Evolutionary conservation across 2,888 invertebrate genomes (phyloP), one percentile per base, ranked within the genome.

Genomic region (Eulithis testata): DNA sequence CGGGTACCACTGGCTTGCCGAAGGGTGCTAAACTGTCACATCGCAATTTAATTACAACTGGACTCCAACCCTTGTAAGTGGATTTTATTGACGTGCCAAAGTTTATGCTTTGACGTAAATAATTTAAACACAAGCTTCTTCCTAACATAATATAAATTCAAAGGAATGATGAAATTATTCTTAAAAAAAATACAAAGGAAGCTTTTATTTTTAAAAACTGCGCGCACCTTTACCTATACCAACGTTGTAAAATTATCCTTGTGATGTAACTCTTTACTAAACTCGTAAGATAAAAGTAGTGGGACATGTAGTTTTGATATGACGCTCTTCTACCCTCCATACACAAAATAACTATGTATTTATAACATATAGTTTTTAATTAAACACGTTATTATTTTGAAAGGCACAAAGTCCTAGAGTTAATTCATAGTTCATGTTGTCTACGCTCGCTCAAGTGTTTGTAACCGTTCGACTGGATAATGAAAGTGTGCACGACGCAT

Each of bases 1-100:
- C 88, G 31, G 90, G 89, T 60, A 90, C 90, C 51, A 89, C 88
- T 8, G 88, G 90, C 7, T 73, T 80, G 47, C 84, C 89, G 11
- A 87, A 88, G 79, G 89, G 88, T 68, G 87, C 79, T 31, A 86
- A 82, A 70, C 69, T 88, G 71, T 84, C 83, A 63, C 86, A 89
- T 75, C 76, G 77, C n/a, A 86, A 85, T 79, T 78, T 89, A 70
- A 85, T 88, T 54, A 77, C 78, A 31, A 12, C 75, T 56, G 74
- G 69, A 54, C 77, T 77, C 52, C 84, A 84, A 74, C 74, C 80
- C 54, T 54, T 71, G 89, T 90, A 79, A 85, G 86, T 82, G 72
- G 60, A 64, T 70, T 72, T 71, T 56, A 59, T 69, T 67, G 70
- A 69, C 65, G 55, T 66, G 40, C 51, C 59, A 51, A 43, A 44